Conservation (phyloP, 30 jellyfish, hydroid and myxozoan genomes). For the Hydractinia symbiolongicarpus region DNA sequence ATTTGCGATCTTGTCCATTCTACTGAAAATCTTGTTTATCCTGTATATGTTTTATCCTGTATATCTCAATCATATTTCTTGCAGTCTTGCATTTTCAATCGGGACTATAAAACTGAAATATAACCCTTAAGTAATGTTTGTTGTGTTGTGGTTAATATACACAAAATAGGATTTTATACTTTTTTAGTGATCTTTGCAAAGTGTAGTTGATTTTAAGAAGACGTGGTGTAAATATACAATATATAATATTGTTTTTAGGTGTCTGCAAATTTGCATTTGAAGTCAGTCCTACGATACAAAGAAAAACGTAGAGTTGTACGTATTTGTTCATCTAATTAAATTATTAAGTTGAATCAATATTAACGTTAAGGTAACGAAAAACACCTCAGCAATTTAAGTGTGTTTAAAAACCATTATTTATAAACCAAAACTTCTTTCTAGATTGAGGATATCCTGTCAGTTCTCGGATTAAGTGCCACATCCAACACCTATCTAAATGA, state of each 20-base stretch:
- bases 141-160: background rate
- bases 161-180: too few species aligned
- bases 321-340: background rate
- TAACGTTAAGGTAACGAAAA: background rate
- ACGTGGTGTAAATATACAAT: background rate
- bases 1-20: too few species aligned
- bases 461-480: constrained; percentile 64
- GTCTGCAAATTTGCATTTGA: constrained; percentile 85
- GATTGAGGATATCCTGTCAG: constrained; percentile 76
- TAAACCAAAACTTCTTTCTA: background rate
- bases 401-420: background rate
- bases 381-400: background rate
- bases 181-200: too few species aligned
- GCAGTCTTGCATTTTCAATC: too few species aligned
- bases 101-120: too few species aligned
- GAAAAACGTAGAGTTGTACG: constrained; percentile 81
- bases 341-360: background rate
- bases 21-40: too few species aligned
- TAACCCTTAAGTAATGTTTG: background rate
- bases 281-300: constrained; percentile 41
- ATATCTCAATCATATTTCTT: too few species aligned
- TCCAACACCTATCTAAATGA: constrained; percentile 70
- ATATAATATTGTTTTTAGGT: constrained; percentile 41
- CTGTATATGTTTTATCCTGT: too few species aligned
- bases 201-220: background rate